These are phyloP conservation scores for Trichogramma dendrolimi DNA, from an alignment of 2,888 invertebrate species.

Conservation along the genomic window DNA sequence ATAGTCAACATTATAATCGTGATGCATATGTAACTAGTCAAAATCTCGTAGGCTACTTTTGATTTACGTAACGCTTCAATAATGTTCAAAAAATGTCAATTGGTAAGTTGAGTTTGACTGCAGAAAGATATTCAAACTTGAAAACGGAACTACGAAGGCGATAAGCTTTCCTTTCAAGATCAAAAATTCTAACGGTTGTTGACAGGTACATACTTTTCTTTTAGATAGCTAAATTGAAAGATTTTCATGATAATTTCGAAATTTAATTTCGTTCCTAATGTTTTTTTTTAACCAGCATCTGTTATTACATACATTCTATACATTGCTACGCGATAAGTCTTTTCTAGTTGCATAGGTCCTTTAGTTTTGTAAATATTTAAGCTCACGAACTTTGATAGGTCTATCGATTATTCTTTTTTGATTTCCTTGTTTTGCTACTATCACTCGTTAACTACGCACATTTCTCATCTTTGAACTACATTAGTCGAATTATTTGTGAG, in stretches of 20 bases:
- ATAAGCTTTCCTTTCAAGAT: no score
- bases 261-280: not conserved
- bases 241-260: constrained; percentile 7
- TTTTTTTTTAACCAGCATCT: constrained; percentile 10
- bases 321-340: constrained; percentile 26
- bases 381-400: constrained; percentile 6
- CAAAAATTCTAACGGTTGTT: no score
- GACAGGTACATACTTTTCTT: not conserved
- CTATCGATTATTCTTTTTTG: constrained; percentile 4
- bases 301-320: constrained; percentile 27
- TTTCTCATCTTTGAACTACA: no score
- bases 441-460: no score
- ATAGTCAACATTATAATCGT: not conserved
- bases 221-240: constrained; percentile 10
- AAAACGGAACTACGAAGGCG: no score
- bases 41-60: no score
- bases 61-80: no score
- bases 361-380: constrained; percentile 24
- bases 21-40: not conserved
- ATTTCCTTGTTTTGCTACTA: constrained; percentile 10
- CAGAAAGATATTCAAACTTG: no score
- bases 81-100: no score
- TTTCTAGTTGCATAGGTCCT: constrained; percentile 13
- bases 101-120: no score
- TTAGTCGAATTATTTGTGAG: no score